These are phyloP conservation scores for Thaleichthys pacificus DNA, from an alignment of 2,797 vertebrate genomes.

Conservation along the genomic window DNA sequence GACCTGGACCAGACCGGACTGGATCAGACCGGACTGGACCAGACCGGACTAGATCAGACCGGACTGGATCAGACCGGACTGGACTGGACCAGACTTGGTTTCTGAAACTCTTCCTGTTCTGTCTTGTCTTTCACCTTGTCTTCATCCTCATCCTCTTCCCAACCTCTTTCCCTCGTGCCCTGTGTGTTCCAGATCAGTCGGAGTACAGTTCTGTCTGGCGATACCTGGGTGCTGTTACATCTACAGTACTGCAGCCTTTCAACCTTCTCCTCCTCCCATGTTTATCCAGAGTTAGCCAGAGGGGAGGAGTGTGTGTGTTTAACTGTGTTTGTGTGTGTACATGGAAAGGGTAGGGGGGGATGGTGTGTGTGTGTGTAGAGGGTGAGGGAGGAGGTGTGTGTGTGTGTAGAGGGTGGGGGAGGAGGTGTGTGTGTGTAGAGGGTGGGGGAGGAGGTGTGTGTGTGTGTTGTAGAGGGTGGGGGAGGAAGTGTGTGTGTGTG, in stretches of 20 bases:
- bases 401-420: no score
- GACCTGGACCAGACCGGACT: neutral
- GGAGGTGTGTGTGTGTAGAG: no score
- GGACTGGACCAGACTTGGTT: neutral
- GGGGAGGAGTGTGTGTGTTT: conserved; percentile 15
- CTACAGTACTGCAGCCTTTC: neutral
- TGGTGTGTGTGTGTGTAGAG: neutral
- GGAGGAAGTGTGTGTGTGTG: no score
- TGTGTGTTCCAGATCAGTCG: no score
- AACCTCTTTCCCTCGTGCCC: no score
- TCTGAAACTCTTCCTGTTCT: neutral
- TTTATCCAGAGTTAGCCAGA: neutral
- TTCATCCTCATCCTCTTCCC: no score
- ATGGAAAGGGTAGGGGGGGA: conserved; percentile 8
- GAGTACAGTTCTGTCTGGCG: no score
- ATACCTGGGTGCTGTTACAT: no score
- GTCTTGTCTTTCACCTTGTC: neutral
- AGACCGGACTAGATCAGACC: neutral
- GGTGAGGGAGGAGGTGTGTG: no score
- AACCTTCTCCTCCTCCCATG: neutral
- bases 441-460: no score
- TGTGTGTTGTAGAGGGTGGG: no score
- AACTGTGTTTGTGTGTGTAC: conserved; percentile 8
- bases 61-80: neutral
- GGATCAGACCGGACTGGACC: neutral